These are phyloP conservation scores for Leistus spinibarbis DNA, from an alignment of 2,888 invertebrate species.

Conservation along the genomic window DNA sequence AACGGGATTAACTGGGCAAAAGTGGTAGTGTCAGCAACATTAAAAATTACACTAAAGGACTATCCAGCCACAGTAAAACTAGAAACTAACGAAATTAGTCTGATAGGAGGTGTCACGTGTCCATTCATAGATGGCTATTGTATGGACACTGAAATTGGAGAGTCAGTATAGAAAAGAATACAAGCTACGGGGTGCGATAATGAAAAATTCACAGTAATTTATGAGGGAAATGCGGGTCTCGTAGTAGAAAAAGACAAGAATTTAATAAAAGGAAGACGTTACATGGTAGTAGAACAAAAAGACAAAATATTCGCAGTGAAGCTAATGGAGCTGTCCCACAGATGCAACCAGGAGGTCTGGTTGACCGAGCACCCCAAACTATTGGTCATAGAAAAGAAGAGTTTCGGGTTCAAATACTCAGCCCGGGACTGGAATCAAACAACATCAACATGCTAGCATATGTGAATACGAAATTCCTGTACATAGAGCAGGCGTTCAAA, in stretches of 20 bases:
- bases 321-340: neutral
- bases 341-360: neutral
- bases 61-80: conserved; percentile 32
- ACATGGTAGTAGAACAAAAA: conserved; percentile 34
- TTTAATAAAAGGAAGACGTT: neutral
- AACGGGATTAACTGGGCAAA: conserved; percentile 32
- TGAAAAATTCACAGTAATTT: conserved; percentile 3
- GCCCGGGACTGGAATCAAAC: neutral
- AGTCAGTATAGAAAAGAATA: conserved; percentile 26
- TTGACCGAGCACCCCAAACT: too few relatives aligned
- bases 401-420: too few relatives aligned
- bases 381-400: too few relatives aligned
- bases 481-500: conserved; percentile 14
- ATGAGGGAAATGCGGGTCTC: conserved; percentile 23
- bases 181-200: neutral
- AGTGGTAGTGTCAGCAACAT: conserved; percentile 36
- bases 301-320: conserved; percentile 37
- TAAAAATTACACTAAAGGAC: conserved; percentile 36
- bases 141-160: too few relatives aligned
- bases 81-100: conserved; percentile 33
- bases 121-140: conserved; percentile 38
- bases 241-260: neutral
- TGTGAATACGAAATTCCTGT: conserved; percentile 27
- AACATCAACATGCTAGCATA: neutral
- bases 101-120: conserved; percentile 37